phyloP scores from a whole-genome alignment of 2,113 vertebrate species.

The Sminthopsis crassicaudata region DNA sequence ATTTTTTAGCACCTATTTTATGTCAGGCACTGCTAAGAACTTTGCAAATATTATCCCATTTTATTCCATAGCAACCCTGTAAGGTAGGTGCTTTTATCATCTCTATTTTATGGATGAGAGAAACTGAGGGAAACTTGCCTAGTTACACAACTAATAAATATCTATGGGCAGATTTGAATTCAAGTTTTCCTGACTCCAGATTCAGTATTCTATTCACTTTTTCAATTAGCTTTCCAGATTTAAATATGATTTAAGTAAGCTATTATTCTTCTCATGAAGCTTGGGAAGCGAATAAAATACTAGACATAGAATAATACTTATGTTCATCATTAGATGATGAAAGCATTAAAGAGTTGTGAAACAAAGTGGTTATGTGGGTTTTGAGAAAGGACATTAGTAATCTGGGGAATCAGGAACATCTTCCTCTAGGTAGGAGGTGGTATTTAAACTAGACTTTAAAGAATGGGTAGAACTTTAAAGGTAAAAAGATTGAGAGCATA shows the following conservation, averaged over 20 bases:
- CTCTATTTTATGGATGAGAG: not conserved
- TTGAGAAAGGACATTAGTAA: not conserved
- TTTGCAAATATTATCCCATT: too few species aligned
- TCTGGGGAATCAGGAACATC: not conserved
- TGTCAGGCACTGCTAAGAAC: not conserved
- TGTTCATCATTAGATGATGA: not conserved
- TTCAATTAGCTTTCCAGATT: too few species aligned
- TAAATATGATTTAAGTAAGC: too few species aligned
- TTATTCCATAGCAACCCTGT: rapidly evolving
- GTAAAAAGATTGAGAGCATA: not conserved
- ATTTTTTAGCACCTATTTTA: too few species aligned
- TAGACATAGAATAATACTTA: not conserved
- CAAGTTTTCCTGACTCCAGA: not conserved
- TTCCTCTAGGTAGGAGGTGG: not conserved
- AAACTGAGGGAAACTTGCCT: not conserved
- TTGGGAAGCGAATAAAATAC: not conserved
- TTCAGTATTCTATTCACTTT: too few species aligned
- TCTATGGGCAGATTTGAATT: rapidly evolving
- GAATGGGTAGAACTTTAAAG: not conserved
- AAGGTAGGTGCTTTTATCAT: not conserved
- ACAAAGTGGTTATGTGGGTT: not conserved
- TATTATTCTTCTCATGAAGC: not conserved
- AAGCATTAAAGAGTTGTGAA: not conserved
- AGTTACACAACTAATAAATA: not conserved
- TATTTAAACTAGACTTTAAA: not conserved